Percentiles rank a stretch among this genome's conserved stretches.
Conservation (phyloP, 2,797 vertebrate genomes). For the Lepus oiostolus region DNA sequence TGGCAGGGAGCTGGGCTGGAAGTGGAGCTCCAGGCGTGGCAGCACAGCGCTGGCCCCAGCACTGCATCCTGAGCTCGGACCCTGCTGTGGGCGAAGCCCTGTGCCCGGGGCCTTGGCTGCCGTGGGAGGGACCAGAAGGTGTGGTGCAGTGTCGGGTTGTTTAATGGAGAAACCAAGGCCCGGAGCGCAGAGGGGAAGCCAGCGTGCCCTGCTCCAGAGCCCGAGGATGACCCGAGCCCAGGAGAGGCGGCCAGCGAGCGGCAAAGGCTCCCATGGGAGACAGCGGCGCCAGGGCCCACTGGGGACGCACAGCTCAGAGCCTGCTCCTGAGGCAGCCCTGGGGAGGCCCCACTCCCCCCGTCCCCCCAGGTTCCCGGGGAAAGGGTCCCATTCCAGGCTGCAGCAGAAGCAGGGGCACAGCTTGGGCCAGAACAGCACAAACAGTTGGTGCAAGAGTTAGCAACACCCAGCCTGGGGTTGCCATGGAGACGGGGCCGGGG, state of each 20-base stretch:
- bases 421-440: not conserved
- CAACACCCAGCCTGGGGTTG: conserved; percentile 41
- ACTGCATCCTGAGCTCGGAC: no score
- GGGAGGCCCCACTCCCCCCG: not conserved
- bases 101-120: rapidly evolving
- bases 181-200: not conserved
- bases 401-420: not conserved
- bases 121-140: not conserved
- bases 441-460: not conserved
- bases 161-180: not conserved
- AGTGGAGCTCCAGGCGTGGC: no score
- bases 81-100: not conserved
- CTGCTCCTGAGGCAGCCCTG: no score
- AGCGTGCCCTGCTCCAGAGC: not conserved
- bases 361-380: not conserved
- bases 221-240: not conserved
- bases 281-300: not conserved
- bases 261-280: no score
- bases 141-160: not conserved
- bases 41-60: no score
- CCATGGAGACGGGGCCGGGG: conserved; percentile 69
- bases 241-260: not conserved
- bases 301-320: not conserved
- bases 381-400: not conserved
- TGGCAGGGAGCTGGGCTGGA: no score